These are phyloP conservation scores for Tringa solitaria DNA, from an alignment of 2,113 vertebrate species.

Conservation along the genomic window DNA sequence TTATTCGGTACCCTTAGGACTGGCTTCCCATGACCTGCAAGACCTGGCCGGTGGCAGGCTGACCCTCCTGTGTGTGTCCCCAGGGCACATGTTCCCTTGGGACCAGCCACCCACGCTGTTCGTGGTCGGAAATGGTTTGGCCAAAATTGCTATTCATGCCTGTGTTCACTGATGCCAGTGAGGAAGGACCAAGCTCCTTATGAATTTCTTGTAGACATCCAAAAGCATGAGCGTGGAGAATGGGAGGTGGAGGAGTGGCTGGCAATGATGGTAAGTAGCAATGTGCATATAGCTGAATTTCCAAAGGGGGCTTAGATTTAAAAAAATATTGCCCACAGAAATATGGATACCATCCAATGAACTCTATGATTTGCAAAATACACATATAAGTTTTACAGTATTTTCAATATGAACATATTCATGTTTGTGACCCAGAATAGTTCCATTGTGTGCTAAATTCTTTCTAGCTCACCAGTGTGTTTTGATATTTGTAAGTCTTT, in stretches of 20 bases:
- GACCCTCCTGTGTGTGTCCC: accelerated
- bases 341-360: neutral
- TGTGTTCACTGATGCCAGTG: neutral
- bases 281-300: neutral
- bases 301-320: neutral
- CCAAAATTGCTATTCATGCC: neutral
- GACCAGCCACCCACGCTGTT: accelerated
- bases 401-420: neutral
- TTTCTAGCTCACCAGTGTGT: neutral
- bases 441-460: neutral
- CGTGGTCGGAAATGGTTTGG: accelerated
- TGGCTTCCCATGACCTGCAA: neutral
- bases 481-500: slow-evolving; percentile 30
- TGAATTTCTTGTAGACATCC: accelerated
- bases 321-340: neutral
- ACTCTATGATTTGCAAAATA: neutral
- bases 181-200: neutral
- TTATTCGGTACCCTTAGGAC: neutral
- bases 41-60: neutral
- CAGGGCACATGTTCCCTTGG: no score
- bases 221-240: neutral
- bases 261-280: neutral
- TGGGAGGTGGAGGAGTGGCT: neutral
- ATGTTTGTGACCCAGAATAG: slow-evolving; percentile 2
- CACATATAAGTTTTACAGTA: neutral